Base-by-base conservation (phyloP, 2,888 invertebrate genomes). In the Sesia bembeciformis region DNA sequence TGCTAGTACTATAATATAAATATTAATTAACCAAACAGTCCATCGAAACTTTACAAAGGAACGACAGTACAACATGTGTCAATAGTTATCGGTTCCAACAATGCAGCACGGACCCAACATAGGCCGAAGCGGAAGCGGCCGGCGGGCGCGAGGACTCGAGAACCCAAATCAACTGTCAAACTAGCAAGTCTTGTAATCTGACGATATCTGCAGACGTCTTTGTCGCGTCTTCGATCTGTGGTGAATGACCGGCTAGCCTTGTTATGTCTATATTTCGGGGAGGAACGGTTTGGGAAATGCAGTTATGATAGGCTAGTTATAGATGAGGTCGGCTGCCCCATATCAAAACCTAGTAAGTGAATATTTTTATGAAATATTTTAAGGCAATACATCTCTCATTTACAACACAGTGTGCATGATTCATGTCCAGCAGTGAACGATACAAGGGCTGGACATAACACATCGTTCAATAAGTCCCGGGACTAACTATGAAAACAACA, bases 91-190 rank as follows among this genome's bases (percentile, higher is more conserved):
- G 55, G 62, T 51, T 57, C 54, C 53, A 54, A 23, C 23, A 23
- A 23, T 23, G 23, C 23, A 23, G 23, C 23, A 23, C 23, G 23
- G 23, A 23, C 23, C 23, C 23, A 2, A 1, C 23, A 2, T 23
- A 23, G 23, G 23, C 23, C 23, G 23, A 40, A 39, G 43, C 81
- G 84, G 84, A 85, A 81, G 69, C 76, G 78, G 74, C 74, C 74
- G 80, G 75, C 75, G 68, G 61, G 62, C 56, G 62, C 64, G 54
- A 62, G 58, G 74, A 89, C 89, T 89, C 64, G 54, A 62, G 58
- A 74, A 89, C 89, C 89, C 86, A 84, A 86, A 87, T 88, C 89
- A 89, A 71, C 76, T 88, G 88, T 88, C 89, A 84, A 82, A 53
- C 40, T 54, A 52, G 63, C 68, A 74, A 78, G 78, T 74, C 77